These are phyloP conservation scores for Sebastiscus albofasciatus DNA, from an alignment of 2,797 vertebrate genomes.

Conservation along the genomic window DNA sequence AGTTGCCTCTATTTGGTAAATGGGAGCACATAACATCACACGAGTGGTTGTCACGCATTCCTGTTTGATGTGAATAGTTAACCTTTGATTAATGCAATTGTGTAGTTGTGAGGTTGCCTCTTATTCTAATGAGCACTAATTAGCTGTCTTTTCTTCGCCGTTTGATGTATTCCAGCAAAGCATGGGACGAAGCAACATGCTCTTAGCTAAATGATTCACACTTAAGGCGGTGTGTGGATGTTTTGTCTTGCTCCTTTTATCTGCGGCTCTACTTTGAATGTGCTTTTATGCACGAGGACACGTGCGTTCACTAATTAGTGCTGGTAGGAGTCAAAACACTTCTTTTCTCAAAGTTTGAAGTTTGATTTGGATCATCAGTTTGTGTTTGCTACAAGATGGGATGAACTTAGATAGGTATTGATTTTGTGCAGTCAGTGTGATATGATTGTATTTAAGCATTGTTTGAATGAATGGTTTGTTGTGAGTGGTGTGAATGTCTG, in stretches of 20 bases:
- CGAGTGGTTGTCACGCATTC: slow-evolving; percentile 52
- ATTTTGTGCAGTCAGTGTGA: slow-evolving; percentile 11
- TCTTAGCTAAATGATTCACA: slow-evolving; percentile 66
- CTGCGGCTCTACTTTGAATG: slow-evolving; percentile 52
- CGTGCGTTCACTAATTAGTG: slow-evolving; percentile 66
- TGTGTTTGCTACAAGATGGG: slow-evolving; percentile 9
- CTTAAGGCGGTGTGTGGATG: slow-evolving; percentile 52
- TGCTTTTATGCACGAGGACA: slow-evolving; percentile 56
- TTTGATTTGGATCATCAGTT: slow-evolving; percentile 21
- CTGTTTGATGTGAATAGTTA: slow-evolving; percentile 74
- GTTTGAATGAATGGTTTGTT: slow-evolving; percentile 17
- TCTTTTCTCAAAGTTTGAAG: slow-evolving; percentile 8
- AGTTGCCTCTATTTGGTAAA: slow-evolving; percentile 68
- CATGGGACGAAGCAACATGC: slow-evolving; percentile 36
- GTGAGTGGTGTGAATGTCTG: background rate
- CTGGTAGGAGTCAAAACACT: slow-evolving; percentile 46
- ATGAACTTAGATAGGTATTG: slow-evolving; percentile 6
- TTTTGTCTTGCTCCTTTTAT: slow-evolving; percentile 66
- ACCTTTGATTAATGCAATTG: slow-evolving; percentile 79
- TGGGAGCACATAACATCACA: slow-evolving; percentile 59
- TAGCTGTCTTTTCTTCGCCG: slow-evolving; percentile 66
- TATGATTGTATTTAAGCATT: background rate
- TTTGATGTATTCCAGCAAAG: slow-evolving; percentile 76
- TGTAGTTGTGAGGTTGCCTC: slow-evolving; percentile 69
- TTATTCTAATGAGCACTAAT: slow-evolving; percentile 83